A percentile compares a stretch with the other conserved stretches of the same genome.
Conservation (phyloP, 2,888 invertebrate genomes). For the Epinotia ramella region DNA sequence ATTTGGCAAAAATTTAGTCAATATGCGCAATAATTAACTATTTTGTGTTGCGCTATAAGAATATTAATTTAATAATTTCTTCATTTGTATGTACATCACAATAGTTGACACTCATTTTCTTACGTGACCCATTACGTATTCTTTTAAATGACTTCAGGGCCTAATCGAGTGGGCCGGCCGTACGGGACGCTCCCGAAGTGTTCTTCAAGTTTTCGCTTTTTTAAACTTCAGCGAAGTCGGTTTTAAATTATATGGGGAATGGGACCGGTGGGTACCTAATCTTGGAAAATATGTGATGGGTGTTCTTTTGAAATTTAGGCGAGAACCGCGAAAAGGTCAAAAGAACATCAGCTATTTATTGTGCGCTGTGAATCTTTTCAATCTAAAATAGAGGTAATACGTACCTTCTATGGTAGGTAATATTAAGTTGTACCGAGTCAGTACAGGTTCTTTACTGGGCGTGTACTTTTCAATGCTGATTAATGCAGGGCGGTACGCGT, state of each 20-base stretch:
- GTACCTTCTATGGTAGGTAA: not conserved
- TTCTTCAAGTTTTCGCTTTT: conserved; percentile 31
- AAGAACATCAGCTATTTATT: not conserved
- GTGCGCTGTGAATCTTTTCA: not conserved
- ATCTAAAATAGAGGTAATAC: not conserved
- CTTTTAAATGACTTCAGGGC: conserved; percentile 33
- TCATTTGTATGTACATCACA: not conserved
- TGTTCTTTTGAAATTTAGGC: conserved; percentile 9
- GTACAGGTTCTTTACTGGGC: too few relatives aligned
- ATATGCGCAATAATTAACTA: not conserved
- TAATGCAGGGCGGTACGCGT: too few relatives aligned
- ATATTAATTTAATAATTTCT: not conserved
- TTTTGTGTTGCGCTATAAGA: not conserved
- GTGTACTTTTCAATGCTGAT: too few relatives aligned
- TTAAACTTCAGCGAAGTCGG: conserved; percentile 27
- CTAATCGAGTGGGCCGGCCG: conserved; percentile 29
- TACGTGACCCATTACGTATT: conserved; percentile 38
- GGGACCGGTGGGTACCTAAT: conserved; percentile 38
- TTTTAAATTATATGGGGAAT: conserved; percentile 35
- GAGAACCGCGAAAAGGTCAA: not conserved
- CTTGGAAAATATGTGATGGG: conserved; percentile 20
- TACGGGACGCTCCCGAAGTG: conserved; percentile 22
- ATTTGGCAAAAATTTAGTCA: not conserved
- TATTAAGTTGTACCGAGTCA: too few relatives aligned
- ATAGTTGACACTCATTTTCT: conserved; percentile 10